Percentiles rank a stretch among this genome's conserved stretches.
Conservation (phyloP, 2,797 vertebrate genomes). For the Parambassis ranga region DNA sequence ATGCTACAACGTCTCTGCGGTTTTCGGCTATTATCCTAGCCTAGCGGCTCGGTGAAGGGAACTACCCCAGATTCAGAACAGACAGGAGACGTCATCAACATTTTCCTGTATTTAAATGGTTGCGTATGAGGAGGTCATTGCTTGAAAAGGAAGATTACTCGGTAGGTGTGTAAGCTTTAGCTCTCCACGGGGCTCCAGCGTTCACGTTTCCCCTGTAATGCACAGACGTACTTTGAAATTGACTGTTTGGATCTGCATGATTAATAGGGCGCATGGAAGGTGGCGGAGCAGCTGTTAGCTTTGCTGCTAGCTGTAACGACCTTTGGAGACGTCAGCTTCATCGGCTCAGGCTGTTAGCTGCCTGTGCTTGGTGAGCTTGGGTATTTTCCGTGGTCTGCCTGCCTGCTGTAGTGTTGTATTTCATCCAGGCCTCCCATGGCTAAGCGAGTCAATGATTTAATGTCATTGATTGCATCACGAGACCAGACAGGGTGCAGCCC, state of each 20-base stretch:
- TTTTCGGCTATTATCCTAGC: slow-evolving; percentile 64
- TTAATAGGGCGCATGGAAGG: slow-evolving; percentile 72
- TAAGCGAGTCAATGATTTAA: slow-evolving; percentile 70
- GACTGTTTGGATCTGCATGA: slow-evolving; percentile 51
- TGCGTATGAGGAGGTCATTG: slow-evolving; percentile 75
- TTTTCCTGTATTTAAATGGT: slow-evolving; percentile 80
- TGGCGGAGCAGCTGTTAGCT: slow-evolving; percentile 80
- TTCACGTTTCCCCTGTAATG: slow-evolving; percentile 16
- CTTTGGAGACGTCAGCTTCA: slow-evolving; percentile 73
- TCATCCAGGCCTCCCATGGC: slow-evolving; percentile 65
- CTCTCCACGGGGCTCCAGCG: not conserved
- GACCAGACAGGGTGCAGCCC: slow-evolving; percentile 71
- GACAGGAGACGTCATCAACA: slow-evolving; percentile 81
- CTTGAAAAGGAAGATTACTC: slow-evolving; percentile 58
- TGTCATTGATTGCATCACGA: slow-evolving; percentile 77
- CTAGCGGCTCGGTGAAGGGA: slow-evolving; percentile 68
- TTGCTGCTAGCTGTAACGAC: slow-evolving; percentile 77
- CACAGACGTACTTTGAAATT: slow-evolving; percentile 33
- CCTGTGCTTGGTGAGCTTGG: slow-evolving; percentile 45
- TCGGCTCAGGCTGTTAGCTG: slow-evolving; percentile 52
- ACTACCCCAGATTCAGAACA: slow-evolving; percentile 75
- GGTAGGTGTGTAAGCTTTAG: slow-evolving; percentile 63
- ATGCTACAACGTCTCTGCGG: slow-evolving; percentile 56
- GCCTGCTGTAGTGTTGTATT: slow-evolving; percentile 58
- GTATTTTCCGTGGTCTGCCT: slow-evolving; percentile 58